phyloP scores from a whole-genome alignment of 2,113 vertebrate genomes.

The Anolis carolinensis region DNA sequence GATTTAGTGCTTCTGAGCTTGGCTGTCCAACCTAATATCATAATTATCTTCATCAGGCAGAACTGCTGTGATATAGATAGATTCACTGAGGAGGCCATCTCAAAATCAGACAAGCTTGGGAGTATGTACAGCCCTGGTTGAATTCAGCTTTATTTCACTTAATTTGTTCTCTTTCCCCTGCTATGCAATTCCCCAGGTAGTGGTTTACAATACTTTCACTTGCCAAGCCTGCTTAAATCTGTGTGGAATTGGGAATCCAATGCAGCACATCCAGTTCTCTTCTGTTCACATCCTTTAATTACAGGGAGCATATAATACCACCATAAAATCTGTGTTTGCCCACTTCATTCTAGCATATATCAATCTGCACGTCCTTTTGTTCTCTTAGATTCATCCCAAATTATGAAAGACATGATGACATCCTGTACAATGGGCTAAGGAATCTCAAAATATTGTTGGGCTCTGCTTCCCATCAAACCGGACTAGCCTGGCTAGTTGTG shows the following conservation, averaged over 20 bases:
- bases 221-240: not conserved
- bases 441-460: no score
- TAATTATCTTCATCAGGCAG: not conserved
- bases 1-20: not conserved
- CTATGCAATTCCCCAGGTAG: not conserved
- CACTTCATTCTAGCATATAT: not conserved
- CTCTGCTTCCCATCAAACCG: no score
- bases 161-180: slow-evolving; percentile 7
- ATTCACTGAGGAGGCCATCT: slow-evolving; percentile 18
- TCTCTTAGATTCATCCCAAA: no score
- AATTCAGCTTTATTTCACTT: not conserved
- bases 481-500: no score
- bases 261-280: not conserved
- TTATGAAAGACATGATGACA: no score
- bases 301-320: not conserved
- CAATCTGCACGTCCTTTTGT: not conserved
- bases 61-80: not conserved
- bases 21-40: slow-evolving; percentile 10
- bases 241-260: not conserved
- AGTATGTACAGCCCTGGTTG: not conserved
- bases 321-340: not conserved
- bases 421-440: no score
- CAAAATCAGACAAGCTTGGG: not conserved
- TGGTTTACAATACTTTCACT: not conserved
- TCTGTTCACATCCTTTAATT: not conserved